These are phyloP conservation scores for Lithophane ornitopus DNA, from an alignment of 2,888 invertebrate species.

Conservation along the genomic window DNA sequence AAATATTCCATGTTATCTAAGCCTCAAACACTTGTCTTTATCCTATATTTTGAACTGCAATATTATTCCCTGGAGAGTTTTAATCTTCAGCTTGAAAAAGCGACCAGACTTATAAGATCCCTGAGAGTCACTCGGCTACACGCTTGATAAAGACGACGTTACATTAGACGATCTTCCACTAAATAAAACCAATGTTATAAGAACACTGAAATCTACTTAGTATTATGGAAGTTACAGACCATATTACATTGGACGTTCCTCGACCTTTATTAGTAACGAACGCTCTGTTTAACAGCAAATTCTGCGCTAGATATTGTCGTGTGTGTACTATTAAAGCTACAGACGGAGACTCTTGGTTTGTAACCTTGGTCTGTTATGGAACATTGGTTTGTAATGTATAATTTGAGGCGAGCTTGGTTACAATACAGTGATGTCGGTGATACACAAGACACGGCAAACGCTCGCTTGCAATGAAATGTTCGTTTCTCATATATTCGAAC, in stretches of 20 bases:
- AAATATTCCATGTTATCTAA: not conserved
- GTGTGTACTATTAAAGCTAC: too few relatives aligned
- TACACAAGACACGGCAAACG: too few relatives aligned
- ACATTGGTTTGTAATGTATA: too few relatives aligned
- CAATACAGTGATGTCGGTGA: too few relatives aligned
- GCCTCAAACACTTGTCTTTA: not conserved
- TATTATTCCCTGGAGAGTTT: slow-evolving; percentile 21
- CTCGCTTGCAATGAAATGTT: too few relatives aligned
- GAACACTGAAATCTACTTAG: not conserved
- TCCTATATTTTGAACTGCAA: not conserved
- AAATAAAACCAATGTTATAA: not conserved
- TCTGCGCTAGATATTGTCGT: not conserved
- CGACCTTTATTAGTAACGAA: not conserved
- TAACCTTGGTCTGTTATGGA: too few relatives aligned
- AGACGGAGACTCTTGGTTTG: too few relatives aligned
- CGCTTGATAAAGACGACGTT: not conserved
- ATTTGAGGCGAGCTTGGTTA: too few relatives aligned
- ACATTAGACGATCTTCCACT: not conserved
- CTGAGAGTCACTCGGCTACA: not conserved
- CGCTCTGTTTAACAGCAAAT: not conserved
- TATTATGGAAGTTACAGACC: not conserved
- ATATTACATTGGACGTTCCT: not conserved
- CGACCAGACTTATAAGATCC: not conserved
- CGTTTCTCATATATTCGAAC: too few relatives aligned
- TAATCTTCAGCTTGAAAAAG: not conserved